Evolutionary conservation across 2,113 vertebrate species (phyloP).

Genomic region (Clarias magur): DNA sequence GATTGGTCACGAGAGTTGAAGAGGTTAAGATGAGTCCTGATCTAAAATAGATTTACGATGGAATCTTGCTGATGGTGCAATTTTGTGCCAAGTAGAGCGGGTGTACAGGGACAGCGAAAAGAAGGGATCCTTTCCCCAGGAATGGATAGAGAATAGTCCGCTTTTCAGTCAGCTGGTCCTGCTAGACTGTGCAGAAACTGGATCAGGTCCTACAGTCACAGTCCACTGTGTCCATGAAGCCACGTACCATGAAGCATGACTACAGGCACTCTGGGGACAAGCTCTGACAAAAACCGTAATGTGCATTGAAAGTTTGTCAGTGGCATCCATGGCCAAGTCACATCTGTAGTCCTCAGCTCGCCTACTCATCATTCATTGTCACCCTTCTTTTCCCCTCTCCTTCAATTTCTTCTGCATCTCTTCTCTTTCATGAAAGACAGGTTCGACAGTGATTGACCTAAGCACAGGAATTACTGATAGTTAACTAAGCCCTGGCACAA

Average conservation of each 20-base stretch:
- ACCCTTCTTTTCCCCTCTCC: not conserved
- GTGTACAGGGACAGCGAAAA: not conserved
- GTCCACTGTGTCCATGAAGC: not conserved
- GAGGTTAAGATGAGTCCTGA: not conserved
- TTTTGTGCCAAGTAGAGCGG: not conserved
- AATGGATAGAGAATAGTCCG: not conserved
- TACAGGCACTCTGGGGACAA: slow-evolving; percentile 24
- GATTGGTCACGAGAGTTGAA: not conserved
- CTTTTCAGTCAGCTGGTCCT: not conserved
- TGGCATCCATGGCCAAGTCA: slow-evolving; percentile 5
- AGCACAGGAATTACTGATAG: not conserved
- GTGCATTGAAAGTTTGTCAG: slow-evolving; percentile 15
- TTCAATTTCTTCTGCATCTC: not conserved
- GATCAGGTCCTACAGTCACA: slow-evolving; percentile 33
- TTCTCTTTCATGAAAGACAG: slow-evolving; percentile 4
- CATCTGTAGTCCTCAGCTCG: slow-evolving; percentile 29
- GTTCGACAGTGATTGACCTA: slow-evolving; percentile 10
- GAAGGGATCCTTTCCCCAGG: not conserved
- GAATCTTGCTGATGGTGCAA: not conserved
- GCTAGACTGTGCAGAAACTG: not conserved
- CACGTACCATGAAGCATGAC: slow-evolving; percentile 39
- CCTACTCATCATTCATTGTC: slow-evolving; percentile 22
- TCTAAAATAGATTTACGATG: slow-evolving; percentile 11
- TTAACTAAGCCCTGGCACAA: slow-evolving; percentile 19
- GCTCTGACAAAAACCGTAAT: slow-evolving; percentile 29